Percentiles rank a stretch among this genome's conserved stretches.
phyloP scores from a whole-genome alignment of 2,113 vertebrate genomes.

The Sprattus sprattus region DNA sequence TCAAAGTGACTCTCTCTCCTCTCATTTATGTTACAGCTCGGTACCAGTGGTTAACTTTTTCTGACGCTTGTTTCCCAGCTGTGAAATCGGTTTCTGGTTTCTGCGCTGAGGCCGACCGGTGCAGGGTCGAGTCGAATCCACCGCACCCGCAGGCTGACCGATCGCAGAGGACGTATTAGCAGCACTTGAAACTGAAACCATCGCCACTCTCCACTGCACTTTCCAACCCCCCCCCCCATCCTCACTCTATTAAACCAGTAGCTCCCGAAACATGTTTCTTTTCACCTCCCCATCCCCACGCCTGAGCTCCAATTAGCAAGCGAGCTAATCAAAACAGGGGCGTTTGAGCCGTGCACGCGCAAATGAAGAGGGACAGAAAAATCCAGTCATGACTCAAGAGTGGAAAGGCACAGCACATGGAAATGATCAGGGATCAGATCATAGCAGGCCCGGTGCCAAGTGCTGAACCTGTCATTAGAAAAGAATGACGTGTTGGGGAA shows the following conservation, averaged over 20 bases:
- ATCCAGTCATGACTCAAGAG: conserved; percentile 38
- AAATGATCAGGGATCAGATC: conserved; percentile 32
- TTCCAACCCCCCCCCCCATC: conserved; percentile 24
- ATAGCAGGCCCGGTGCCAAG: conserved; percentile 17
- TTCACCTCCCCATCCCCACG: conserved; percentile 5
- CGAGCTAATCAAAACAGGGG: conserved; percentile 44
- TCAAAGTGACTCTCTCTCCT: conserved; percentile 5
- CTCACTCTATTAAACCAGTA: conserved; percentile 42
- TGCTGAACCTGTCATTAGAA: conserved; percentile 27
- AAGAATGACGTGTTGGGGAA: conserved; percentile 26
- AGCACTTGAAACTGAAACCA: conserved; percentile 46
- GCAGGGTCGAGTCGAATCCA: conserved; percentile 26
- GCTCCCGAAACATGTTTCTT: conserved; percentile 36
- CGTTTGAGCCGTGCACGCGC: conserved; percentile 40
- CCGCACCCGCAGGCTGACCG: conserved; percentile 45
- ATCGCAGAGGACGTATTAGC: conserved; percentile 54
- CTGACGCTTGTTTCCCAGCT: conserved; percentile 50
- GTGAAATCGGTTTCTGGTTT: conserved; percentile 11
- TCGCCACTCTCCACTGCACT: conserved; percentile 52
- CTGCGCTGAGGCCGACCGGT: background rate
- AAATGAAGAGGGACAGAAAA: conserved; percentile 27
- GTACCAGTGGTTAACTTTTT: conserved; percentile 56
- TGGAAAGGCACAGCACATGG: conserved; percentile 31
- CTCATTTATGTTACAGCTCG: conserved; percentile 46
- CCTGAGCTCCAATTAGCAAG: conserved; percentile 38